These are phyloP conservation scores for Leistus spinibarbis DNA, from an alignment of 2,888 invertebrate species.

Conservation along the genomic window DNA sequence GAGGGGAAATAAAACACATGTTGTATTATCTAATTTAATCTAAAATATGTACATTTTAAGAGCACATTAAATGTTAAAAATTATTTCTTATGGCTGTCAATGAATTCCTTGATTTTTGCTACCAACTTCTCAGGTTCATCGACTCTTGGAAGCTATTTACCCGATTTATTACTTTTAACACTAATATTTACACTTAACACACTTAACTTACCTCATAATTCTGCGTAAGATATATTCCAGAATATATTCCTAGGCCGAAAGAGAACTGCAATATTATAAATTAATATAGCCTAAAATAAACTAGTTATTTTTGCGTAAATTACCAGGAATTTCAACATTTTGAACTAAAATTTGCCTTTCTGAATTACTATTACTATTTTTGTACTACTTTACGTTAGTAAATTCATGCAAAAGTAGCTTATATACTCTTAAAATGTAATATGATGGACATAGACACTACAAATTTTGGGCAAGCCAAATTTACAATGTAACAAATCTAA, in stretches of 20 bases:
- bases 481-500: neutral
- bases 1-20: slow-evolving; percentile 1
- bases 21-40: slow-evolving; percentile 3
- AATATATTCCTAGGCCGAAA: slow-evolving; percentile 72
- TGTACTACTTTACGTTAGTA: neutral
- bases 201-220: slow-evolving; percentile 78
- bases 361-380: neutral
- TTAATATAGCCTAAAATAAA: neutral
- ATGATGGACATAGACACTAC: neutral
- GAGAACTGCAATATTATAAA: slow-evolving; percentile 64
- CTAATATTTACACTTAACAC: slow-evolving; percentile 18
- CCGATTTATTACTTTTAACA: slow-evolving; percentile 19
- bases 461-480: neutral
- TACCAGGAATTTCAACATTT: slow-evolving; percentile 34
- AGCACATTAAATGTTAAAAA: slow-evolving; percentile 42
- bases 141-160: slow-evolving; percentile 86
- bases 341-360: neutral
- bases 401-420: neutral
- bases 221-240: slow-evolving; percentile 75
- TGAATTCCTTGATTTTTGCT: slow-evolving; percentile 71
- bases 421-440: neutral
- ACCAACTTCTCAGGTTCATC: slow-evolving; percentile 79
- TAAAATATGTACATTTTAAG: slow-evolving; percentile 25
- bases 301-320: neutral
- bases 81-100: slow-evolving; percentile 67